These are phyloP conservation scores for Ephialtes manifestator DNA, from an alignment of 2,888 invertebrate species.

Conservation along the genomic window DNA sequence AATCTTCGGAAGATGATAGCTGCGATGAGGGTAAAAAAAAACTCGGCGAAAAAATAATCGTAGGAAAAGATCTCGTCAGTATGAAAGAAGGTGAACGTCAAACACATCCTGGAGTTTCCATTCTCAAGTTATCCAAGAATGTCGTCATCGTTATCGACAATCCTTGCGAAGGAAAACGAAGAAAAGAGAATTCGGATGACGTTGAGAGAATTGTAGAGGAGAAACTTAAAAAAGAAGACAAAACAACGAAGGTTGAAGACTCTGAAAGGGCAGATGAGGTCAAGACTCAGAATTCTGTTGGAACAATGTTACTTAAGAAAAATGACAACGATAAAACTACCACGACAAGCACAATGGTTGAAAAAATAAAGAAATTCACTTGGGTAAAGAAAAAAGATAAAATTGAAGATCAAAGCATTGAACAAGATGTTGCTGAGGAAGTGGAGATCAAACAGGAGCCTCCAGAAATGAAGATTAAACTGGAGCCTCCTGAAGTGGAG, in stretches of 20 bases:
- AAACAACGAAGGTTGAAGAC: not conserved
- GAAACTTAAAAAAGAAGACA: conserved; percentile 24
- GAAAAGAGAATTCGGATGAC: conserved; percentile 4
- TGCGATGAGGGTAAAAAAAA: conserved; percentile 76
- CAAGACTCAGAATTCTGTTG: conserved; percentile 21
- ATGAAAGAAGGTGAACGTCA: not conserved
- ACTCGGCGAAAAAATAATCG: conserved; percentile 71
- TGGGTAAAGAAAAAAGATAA: conserved; percentile 32
- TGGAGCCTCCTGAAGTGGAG: too few species aligned
- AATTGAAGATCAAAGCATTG: not conserved
- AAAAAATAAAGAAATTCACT: conserved; percentile 18
- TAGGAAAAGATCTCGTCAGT: conserved; percentile 51
- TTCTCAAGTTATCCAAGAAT: conserved; percentile 61
- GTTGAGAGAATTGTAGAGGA: conserved; percentile 25
- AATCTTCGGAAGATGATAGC: conserved; percentile 67
- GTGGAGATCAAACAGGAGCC: not conserved
- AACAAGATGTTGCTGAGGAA: not conserved
- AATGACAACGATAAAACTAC: not conserved
- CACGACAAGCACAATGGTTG: not conserved
- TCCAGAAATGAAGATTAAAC: not conserved
- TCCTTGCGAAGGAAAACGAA: not conserved
- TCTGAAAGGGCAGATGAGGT: not conserved
- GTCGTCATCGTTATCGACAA: conserved; percentile 68
- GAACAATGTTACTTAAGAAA: not conserved
- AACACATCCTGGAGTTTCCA: conserved; percentile 30